Evolutionary conservation across 2,797 vertebrate species (phyloP).

Genomic region (Cynopterus sphinx): DNA sequence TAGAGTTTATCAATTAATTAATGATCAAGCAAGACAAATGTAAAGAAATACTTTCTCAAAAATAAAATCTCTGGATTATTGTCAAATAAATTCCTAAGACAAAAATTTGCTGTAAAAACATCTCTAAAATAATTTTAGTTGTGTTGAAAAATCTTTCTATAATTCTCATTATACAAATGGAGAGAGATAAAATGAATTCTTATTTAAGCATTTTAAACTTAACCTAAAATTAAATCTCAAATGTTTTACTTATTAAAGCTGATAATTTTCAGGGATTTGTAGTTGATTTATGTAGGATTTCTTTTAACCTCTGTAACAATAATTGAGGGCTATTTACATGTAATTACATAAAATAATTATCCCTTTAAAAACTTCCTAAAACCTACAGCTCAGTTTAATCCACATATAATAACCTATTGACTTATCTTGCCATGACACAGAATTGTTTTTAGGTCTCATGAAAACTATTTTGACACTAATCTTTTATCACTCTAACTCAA

Average conservation of each 20-base stretch:
- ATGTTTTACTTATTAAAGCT: conserved; percentile 56
- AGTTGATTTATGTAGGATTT: conserved; percentile 28
- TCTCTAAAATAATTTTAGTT: conserved; percentile 53
- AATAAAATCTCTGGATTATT: conserved; percentile 6
- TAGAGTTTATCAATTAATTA: not conserved
- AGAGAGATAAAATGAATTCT: conserved; percentile 20
- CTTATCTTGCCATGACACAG: conserved; percentile 13
- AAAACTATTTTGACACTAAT: conserved; percentile 36
- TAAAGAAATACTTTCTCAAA: conserved; percentile 14
- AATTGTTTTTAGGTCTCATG: conserved; percentile 42
- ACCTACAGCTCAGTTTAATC: conserved; percentile 31
- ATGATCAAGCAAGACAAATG: conserved; percentile 22
- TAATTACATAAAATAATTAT: conserved; percentile 65
- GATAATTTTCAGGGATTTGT: conserved; percentile 31
- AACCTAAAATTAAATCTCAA: conserved; percentile 60
- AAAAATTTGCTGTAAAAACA: conserved; percentile 17
- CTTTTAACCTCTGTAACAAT: conserved; percentile 61
- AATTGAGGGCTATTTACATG: conserved; percentile 45
- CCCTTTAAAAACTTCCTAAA: conserved; percentile 45
- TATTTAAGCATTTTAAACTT: conserved; percentile 44
- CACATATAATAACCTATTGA: conserved; percentile 35
- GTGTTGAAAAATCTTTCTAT: conserved; percentile 23
- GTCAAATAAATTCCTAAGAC: conserved; percentile 2
- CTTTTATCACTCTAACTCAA: conserved; percentile 62
- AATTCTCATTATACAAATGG: conserved; percentile 37